Base-by-base conservation (phyloP, 2,888 invertebrate species). In the Miltochrista miniata region DNA sequence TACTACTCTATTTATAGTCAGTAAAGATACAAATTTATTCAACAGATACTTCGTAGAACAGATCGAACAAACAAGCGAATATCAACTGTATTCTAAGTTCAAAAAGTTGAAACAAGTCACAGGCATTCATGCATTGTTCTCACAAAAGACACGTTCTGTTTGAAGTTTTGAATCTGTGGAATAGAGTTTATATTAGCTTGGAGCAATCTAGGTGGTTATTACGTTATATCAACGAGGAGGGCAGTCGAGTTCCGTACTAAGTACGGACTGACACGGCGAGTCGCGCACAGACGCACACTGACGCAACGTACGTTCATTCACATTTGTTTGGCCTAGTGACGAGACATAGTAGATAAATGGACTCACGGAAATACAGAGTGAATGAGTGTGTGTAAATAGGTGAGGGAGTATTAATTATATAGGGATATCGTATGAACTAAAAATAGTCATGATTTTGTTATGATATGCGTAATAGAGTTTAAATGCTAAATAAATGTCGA, bases 211-310 rank as follows among this genome's bases (percentile, higher is more conserved):
- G 54, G 56, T 49, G 51, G 64, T 72, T 85, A 66, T 51, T 67
- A 63, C 79, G 68, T 80, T 85, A 56, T 62, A 50, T 51, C 61
- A 66, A 58, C 64, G 64, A 46, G 59, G 54, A 56, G 64, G 56
- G 66, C 74, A 52, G 55, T 45, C 46, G 54, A 70, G 64, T 79
- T 81, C 78, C 87, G 90, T 90, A 82, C 90, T 88, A 75, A 86
- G 90, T 78, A 90, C 90, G 70, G 89, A 63, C 79, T 90, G 90
- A 87, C 76, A 90, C 90, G 81, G 80, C 71, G 65, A 43, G 61
- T 48, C 43, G 47, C 48, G 70, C 59, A 71, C 60, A 60, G 60
- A 70, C 83, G 79, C 86, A 87, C 87, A 64, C 68, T 79, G 77
- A 80, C 77, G 84, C 82, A 85, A 72, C 24, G 29, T 42, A 74